Evolutionary conservation across 2,888 invertebrate species (phyloP).

Genomic region (Cheilosia soror): DNA sequence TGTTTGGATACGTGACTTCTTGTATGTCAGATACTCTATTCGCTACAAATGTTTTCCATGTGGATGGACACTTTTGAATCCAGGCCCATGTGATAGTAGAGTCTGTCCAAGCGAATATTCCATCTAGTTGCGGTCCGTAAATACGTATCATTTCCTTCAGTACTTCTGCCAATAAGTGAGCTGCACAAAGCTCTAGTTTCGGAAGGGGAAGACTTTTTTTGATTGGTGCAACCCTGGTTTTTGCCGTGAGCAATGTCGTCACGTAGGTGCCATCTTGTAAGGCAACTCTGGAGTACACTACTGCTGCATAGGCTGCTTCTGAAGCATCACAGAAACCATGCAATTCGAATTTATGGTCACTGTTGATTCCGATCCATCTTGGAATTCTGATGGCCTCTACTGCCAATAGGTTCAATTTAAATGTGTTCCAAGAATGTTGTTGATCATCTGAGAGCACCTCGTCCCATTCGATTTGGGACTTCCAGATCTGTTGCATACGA

Average conservation of each 20-base stretch:
- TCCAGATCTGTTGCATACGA: conserved; percentile 24
- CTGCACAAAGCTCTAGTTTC: conserved; percentile 3
- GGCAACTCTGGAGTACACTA: conserved; percentile 9
- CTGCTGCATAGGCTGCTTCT: neutral
- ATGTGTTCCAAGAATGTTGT: neutral
- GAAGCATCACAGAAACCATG: conserved; percentile 14
- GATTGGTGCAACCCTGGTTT: conserved; percentile 1
- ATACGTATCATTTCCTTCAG: neutral
- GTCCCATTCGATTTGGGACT: conserved; percentile 21
- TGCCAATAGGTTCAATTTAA: neutral
- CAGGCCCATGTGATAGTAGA: conserved; percentile 24
- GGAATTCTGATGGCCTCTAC: neutral
- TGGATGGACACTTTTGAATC: conserved; percentile 31
- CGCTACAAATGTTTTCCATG: conserved; percentile 27
- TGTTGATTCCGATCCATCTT: conserved; percentile 5
- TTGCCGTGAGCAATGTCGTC: neutral
- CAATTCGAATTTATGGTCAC: neutral
- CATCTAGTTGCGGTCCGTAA: neutral
- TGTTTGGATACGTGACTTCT: no score
- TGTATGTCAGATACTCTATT: conserved; percentile 30
- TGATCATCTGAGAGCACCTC: neutral
- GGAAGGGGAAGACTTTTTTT: neutral
- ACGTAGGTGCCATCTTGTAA: no score
- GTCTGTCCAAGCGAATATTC: neutral
- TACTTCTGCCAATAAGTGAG: neutral